Evolutionary conservation across 2,113 vertebrate genomes (phyloP), one percentile per base, ranked within the genome.

Genomic region (Lucifuga dentata): DNA sequence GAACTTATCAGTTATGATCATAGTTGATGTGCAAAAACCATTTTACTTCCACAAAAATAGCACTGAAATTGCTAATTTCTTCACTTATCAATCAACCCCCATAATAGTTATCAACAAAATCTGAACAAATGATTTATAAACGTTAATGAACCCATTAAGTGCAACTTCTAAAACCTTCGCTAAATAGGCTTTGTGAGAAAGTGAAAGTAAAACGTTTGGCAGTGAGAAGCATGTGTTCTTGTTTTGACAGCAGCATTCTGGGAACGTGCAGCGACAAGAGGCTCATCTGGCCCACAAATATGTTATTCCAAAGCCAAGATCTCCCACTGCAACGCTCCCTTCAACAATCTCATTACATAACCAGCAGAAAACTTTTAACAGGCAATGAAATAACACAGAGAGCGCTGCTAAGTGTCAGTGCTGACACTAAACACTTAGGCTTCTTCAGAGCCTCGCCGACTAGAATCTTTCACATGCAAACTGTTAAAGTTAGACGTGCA

Each of bases 361-460:
- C 49, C 17, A 17, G 48, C 41, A 23, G 26, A 51, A 55, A n/a
- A 17, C 52, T 48, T 60, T n/a, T 33, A 3, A 66, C 0, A 69
- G 52, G 50, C 45, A 67, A 43, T 66, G 57, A 86, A 63, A 63
- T 17, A 60, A 23, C 50, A 32, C 60, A 64, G 73, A 80, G 19
- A 52, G 63, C 53, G 32, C 60, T 33, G 70, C 48, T 33, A 17
- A 82, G 26, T 52, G 66, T 75, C 76, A 69, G 32, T 11, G 20
- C 17, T 66, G 79, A 83, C 65, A 77, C 36, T 67, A 38, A 76
- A 72, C 78, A 68, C 57, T 38, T 81, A 53, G 45, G 56, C 63
- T 43, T 61, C 29, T 40, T 29, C 17, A 62, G 52, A 45, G 26
- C 38, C 11, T 35, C 35, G 0, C 21, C 3, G 8, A 8, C 43